Conservation (phyloP, 2,888 invertebrate species). For the Seira ritae region DNA sequence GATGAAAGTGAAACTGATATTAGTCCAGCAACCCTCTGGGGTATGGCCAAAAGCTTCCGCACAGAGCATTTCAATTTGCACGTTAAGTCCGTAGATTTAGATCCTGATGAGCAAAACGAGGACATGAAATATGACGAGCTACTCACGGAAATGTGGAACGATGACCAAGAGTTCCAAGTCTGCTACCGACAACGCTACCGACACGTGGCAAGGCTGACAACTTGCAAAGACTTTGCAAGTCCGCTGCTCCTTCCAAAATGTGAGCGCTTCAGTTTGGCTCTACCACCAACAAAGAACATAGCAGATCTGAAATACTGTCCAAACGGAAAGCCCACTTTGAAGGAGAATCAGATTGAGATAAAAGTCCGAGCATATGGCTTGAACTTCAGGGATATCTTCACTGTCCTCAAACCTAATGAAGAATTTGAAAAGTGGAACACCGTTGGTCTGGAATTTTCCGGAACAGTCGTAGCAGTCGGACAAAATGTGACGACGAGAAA, state of each 20-base stretch:
- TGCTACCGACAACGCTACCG: constrained; percentile 47
- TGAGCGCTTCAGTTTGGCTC: constrained; percentile 46
- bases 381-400: constrained; percentile 65
- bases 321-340: constrained; percentile 28
- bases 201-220: constrained; percentile 48
- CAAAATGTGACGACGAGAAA: constrained; percentile 41
- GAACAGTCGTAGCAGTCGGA: constrained; percentile 46
- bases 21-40: constrained; percentile 38
- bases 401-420: constrained; percentile 56
- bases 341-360: constrained; percentile 52
- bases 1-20: constrained; percentile 54
- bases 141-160: constrained; percentile 59
- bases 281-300: constrained; percentile 52
- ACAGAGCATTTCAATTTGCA: constrained; percentile 55
- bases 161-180: constrained; percentile 61
- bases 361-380: constrained; percentile 57
- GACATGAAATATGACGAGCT: constrained; percentile 34
- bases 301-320: constrained; percentile 55
- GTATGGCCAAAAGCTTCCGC: constrained; percentile 57
- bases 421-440: constrained; percentile 56
- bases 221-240: constrained; percentile 36
- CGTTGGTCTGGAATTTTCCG: constrained; percentile 63
- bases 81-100: constrained; percentile 55
- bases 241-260: constrained; percentile 54
- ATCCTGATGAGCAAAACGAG: constrained; percentile 54